phyloP scores from a whole-genome alignment of 1,140 invertebrate genomes.

The Aphidius ervi region DNA sequence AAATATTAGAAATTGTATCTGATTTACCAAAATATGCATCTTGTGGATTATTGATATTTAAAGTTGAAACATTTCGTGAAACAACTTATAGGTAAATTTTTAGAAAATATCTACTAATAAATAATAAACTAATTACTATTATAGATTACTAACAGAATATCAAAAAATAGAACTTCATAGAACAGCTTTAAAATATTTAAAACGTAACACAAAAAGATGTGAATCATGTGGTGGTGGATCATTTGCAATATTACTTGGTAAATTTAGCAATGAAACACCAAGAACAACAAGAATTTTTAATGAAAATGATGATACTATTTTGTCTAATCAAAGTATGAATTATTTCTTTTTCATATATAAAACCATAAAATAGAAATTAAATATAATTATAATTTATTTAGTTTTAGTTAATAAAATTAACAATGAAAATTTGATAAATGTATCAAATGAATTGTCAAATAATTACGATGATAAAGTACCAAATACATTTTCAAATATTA shows the following conservation, averaged over 20 bases:
- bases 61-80: slow-evolving; percentile 53
- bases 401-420: slow-evolving; percentile 13
- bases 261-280: slow-evolving; percentile 26
- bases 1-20: slow-evolving; percentile 28
- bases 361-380: too few relatives aligned
- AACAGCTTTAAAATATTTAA: slow-evolving; percentile 56
- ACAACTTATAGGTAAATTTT: slow-evolving; percentile 53
- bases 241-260: slow-evolving; percentile 53
- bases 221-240: slow-evolving; percentile 52
- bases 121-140: neutral
- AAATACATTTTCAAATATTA: slow-evolving; percentile 44
- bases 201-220: slow-evolving; percentile 56
- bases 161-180: slow-evolving; percentile 62
- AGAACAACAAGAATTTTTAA: slow-evolving; percentile 31
- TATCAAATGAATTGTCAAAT: too few relatives aligned
- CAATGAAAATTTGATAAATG: slow-evolving; percentile 4
- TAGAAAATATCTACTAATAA: slow-evolving; percentile 6
- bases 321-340: neutral
- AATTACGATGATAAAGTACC: slow-evolving; percentile 27
- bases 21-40: slow-evolving; percentile 59
- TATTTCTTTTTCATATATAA: neutral
- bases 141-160: slow-evolving; percentile 56
- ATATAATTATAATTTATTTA: neutral
- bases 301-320: slow-evolving; percentile 20
- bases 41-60: slow-evolving; percentile 60